Base-by-base conservation (phyloP, 1,140 invertebrate genomes). In the Pseudachorutes palmiensis region DNA sequence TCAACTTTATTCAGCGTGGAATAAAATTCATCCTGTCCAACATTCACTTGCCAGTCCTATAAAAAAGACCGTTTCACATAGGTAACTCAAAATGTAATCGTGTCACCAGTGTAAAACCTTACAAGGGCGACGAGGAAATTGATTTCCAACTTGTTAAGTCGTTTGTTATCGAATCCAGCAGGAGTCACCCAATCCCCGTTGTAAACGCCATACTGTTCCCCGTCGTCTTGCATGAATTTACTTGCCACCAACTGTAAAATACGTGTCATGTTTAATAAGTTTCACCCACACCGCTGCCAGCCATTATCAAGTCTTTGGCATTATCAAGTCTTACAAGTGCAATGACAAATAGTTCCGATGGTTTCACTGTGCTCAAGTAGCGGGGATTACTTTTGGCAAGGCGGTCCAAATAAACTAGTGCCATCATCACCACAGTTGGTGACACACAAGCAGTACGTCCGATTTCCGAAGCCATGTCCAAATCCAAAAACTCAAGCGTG, bases 191-290 rank as follows among this genome's bases (percentile, higher is more conserved):
- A 97, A 81, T 94, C 90, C 64, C 84, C 83, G 75, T 92, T 88
- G 75, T 89, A 88, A 62, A 94, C 89, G 78, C 91, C 89, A 76
- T 91, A 89, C 71, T 90, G 87, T 79, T 91, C 89, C 61, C 92
- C 93, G 78, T 92, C 88, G 77, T 95, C 94, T 77, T 92, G 87
- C 72, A 96, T 81, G 79, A 92, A 96, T 82, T 97, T 97, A 74
- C 90, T 93, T 30, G 93, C 93, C 74, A 97, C 88, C 87, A 97
- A 89, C 94, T 97, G 72, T 62, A 71, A 30, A 60, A 70, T 12
- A 45, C 19, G 9, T 12, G 9, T 45, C 9, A 45, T 45, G 19
- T 19, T 9, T 45, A 19, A 45, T 45, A 12, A 19, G 19, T 45
- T 19, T 45, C 36, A 12, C 19, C 30, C 49, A 70, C 24, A 41